A percentile compares a stretch with the other conserved stretches of the same genome.
These are phyloP conservation scores for Bombus haemorrhoidalis DNA, from an alignment of 1,140 invertebrate genomes.

Conservation along the genomic window DNA sequence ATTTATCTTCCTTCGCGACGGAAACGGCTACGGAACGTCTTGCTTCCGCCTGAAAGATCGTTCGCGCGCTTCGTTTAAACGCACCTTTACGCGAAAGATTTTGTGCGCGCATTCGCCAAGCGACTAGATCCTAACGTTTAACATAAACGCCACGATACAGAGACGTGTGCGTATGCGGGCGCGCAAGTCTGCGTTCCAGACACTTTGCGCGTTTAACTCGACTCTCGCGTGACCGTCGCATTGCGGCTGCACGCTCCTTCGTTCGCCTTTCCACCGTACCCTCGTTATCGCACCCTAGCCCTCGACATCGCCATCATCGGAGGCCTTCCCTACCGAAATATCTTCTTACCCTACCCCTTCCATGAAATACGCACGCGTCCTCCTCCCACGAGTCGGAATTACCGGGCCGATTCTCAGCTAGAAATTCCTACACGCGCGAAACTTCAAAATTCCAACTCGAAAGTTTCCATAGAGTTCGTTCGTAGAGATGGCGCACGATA, in stretches of 20 bases:
- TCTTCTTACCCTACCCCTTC: background rate
- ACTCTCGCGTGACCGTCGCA: slow-evolving; percentile 20
- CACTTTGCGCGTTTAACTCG: slow-evolving; percentile 8
- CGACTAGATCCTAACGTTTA: too few species aligned
- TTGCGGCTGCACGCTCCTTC: background rate
- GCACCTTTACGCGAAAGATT: too few species aligned
- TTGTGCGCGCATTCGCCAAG: too few species aligned
- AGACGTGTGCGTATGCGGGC: background rate
- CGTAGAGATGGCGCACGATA: too few species aligned
- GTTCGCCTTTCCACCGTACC: background rate
- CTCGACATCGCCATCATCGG: background rate
- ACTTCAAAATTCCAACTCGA: too few species aligned
- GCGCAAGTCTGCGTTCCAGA: background rate
- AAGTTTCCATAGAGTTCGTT: too few species aligned
- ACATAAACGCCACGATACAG: too few species aligned
- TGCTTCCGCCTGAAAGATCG: too few species aligned
- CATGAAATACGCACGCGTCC: background rate
- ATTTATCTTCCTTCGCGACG: too few species aligned
- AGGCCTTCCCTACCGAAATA: slow-evolving; percentile 17
- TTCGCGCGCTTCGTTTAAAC: too few species aligned
- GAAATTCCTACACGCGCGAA: background rate
- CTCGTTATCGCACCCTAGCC: background rate
- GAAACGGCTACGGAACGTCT: too few species aligned
- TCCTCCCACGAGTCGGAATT: background rate
- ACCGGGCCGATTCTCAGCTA: too few species aligned